phyloP scores from a whole-genome alignment of 2,113 vertebrate species.

The Bagarius yarrelli region DNA sequence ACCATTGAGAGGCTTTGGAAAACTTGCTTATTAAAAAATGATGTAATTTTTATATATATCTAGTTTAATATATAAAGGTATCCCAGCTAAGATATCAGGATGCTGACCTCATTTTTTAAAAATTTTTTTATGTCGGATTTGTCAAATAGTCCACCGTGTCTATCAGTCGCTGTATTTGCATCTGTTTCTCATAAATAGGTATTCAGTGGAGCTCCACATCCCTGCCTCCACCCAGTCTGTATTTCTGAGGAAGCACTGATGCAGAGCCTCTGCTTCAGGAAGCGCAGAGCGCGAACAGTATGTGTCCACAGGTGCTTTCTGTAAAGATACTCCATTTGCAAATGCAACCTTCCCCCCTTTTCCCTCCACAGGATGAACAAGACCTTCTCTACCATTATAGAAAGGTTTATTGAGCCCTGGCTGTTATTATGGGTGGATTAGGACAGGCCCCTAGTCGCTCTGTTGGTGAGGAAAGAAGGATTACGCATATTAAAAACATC shows the following conservation, averaged over 20 bases:
- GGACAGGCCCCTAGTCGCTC: not conserved
- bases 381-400: not conserved
- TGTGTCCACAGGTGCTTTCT: conserved; percentile 30
- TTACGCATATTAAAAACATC: conserved; percentile 67
- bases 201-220: not conserved
- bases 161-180: not conserved
- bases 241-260: not conserved
- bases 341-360: conserved; percentile 23
- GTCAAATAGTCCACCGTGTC: not conserved
- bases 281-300: not conserved
- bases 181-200: not conserved
- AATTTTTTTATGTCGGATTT: not conserved
- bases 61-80: too few relatives aligned
- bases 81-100: too few relatives aligned
- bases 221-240: not conserved
- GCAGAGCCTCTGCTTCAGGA: conserved; percentile 10
- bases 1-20: too few relatives aligned
- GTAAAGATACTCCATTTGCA: conserved; percentile 29
- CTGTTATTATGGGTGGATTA: conserved; percentile 40
- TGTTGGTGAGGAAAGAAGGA: conserved; percentile 64
- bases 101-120: not conserved
- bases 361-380: conserved; percentile 14
- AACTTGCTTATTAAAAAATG: too few relatives aligned
- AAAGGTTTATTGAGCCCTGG: conserved; percentile 4
- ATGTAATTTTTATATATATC: too few relatives aligned